Base-by-base conservation (phyloP, 1,140 invertebrate genomes). In the Lepidotrigona ventralis region DNA sequence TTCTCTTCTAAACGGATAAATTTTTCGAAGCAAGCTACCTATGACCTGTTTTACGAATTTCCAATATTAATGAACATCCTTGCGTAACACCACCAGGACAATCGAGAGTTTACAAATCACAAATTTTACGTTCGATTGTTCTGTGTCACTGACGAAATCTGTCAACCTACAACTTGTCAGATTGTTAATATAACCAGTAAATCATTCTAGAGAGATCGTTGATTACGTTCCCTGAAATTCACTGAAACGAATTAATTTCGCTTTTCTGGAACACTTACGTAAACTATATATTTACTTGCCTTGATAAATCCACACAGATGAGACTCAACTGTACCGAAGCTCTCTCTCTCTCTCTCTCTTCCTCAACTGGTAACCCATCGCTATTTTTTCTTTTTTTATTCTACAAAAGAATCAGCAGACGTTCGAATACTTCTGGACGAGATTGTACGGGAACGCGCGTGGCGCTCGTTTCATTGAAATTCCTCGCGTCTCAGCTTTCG, bases 401-500 rank as follows among this genome's bases (percentile, higher is more conserved):
- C 5, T 14, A 60, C 12, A 14, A 11, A 23, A 23, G 58, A 60
- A 60, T 60, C 58, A 1, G 0, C 58, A 14, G 23, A 12, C 12
- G 23, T 60, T 60, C 58, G 23, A 60, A n/a, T n/a, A 60, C 3
- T 60, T 60, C 58, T n/a, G 23, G n/a, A 60, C 3, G n/a, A 12
- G 12, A 60, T 60, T 60, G 58, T 60, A 51, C 74, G 23, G 78
- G 63, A 79, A 63, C 69, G 79, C 33, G 33, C 33, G 33, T 54
- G n/a, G n/a, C 54, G 23, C 39, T 39, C 68, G 46, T 73, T 81
- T 74, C 79, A 74, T 81, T 81, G 79, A 81, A 81, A 77, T 77
- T 82, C 80, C 60, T 69, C 73, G 74, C 63, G 70, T 77, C 74
- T 82, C 73, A 77, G 64, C 80, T 82, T 70, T 82, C 80, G 80